Base-by-base conservation (phyloP, 1,140 invertebrate species). In the Chlorops oryzae region DNA sequence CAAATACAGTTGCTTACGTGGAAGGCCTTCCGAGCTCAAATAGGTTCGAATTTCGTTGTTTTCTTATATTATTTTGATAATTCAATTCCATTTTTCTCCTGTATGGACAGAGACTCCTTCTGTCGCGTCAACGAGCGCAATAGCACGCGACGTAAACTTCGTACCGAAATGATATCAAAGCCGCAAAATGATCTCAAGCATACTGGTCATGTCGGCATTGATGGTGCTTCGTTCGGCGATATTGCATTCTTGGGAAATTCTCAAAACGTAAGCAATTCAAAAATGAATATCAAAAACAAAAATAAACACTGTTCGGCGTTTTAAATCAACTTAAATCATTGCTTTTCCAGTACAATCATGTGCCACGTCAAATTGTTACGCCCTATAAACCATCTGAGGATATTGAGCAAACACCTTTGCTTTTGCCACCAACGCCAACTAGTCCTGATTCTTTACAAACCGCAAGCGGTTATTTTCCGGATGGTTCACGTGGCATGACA, bases 171-270 rank as follows among this genome's bases (percentile, higher is more conserved):
- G 93, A 99, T 98, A 57, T 96, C 93, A 10, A 84, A 86, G 24
- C 96, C 96, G 1, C 92, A 98, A 72, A 94, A 92, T 27, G 95
- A 98, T 74, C 81, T 98, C 0, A 92, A 96, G 65, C 96, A 98
- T 67, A 98, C 93, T 0, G 91, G 90, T 2, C 96, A 99, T 72
- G 91, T 98, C 4, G 96, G 96, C 2, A 78, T 96, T 12, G 96
- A 98, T 73, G 96, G 96, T 5, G 90, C 91, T 47, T 92, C 92
- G 65, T 98, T 98, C 72, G 95, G 96, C 0, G 93, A 97, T 73
- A 84, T 98, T 43, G 86, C 89, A 38, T 93, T 92, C 63, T 75
- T 94, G 18, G 68, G 66, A n/a, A 72, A 61, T 44, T 66, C 69
- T 2, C 70, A 72, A 46, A 78, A 81, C 63, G 78, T 81, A 57